A percentile compares a stretch with the other conserved stretches of the same genome.
Conservation (phyloP, 1,140 invertebrate genomes). For the Papilio helenus region DNA sequence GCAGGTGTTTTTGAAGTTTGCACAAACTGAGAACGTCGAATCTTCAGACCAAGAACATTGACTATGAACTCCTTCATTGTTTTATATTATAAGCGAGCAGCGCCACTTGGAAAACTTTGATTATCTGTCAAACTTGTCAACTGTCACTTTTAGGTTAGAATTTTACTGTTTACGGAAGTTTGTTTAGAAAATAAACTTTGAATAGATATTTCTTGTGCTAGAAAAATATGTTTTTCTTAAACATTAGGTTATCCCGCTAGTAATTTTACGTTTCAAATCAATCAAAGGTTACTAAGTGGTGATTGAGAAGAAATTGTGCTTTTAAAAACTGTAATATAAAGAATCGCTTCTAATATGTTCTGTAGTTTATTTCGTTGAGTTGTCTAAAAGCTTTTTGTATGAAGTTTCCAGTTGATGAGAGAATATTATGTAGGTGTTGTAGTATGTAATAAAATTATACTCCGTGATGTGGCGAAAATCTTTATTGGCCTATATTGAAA, state of each 20-base stretch:
- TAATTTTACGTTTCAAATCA: background rate
- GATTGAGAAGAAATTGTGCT: conserved; percentile 50
- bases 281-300: conserved; percentile 35
- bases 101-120: conserved; percentile 24
- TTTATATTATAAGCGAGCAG: conserved; percentile 9
- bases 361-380: conserved; percentile 64
- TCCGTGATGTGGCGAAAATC: conserved; percentile 17
- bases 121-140: background rate
- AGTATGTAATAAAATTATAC: conserved; percentile 42
- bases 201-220: background rate
- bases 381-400: conserved; percentile 64
- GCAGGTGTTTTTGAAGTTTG: conserved; percentile 94
- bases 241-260: background rate
- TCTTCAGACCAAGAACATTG: conserved; percentile 70
- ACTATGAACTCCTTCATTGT: conserved; percentile 40
- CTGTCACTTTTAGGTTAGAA: conserved; percentile 16
- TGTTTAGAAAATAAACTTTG: conserved; percentile 10
- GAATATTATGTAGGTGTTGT: conserved; percentile 63
- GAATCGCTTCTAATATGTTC: conserved; percentile 66
- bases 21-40: conserved; percentile 86
- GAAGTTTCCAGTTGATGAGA: conserved; percentile 61
- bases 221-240: background rate
- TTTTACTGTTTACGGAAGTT: background rate
- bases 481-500: conserved; percentile 37
- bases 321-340: conserved; percentile 67